Evolutionary conservation across 1,140 invertebrate genomes (phyloP).

Genomic region (Zeugodacus cucurbitae): DNA sequence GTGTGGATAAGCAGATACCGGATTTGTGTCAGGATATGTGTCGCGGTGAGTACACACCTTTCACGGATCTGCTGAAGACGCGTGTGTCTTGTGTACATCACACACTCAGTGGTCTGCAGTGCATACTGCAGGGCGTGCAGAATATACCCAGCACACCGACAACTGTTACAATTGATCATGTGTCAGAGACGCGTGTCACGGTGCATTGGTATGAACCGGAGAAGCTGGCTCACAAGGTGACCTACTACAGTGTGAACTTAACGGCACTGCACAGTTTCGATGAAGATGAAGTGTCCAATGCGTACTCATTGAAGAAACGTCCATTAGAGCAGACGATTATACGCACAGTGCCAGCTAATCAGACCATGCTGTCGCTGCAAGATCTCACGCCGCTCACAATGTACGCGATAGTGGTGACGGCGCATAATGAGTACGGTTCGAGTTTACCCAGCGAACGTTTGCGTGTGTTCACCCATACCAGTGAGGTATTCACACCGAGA

Average conservation of each 20-base stretch:
- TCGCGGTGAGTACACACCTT: slow-evolving; percentile 83
- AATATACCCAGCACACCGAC: slow-evolving; percentile 78
- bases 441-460: slow-evolving; percentile 79
- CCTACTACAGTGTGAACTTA: slow-evolving; percentile 77
- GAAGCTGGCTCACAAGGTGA: slow-evolving; percentile 73
- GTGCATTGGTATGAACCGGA: slow-evolving; percentile 76
- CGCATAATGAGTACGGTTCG: slow-evolving; percentile 78
- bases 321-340: slow-evolving; percentile 57
- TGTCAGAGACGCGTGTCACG: slow-evolving; percentile 76
- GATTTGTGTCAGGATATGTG: slow-evolving; percentile 87
- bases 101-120: slow-evolving; percentile 83
- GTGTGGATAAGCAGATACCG: slow-evolving; percentile 80
- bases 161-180: slow-evolving; percentile 75
- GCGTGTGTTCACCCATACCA: slow-evolving; percentile 63
- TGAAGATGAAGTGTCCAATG: slow-evolving; percentile 53
- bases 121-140: slow-evolving; percentile 84
- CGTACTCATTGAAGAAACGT: background rate
- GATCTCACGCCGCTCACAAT: slow-evolving; percentile 78
- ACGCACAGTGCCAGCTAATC: slow-evolving; percentile 67
- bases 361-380: slow-evolving; percentile 71
- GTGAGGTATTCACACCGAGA: slow-evolving; percentile 45
- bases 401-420: slow-evolving; percentile 81
- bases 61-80: slow-evolving; percentile 84
- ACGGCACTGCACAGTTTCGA: slow-evolving; percentile 77
- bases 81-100: slow-evolving; percentile 85